These are phyloP conservation scores for Verasper variegatus DNA, from an alignment of 2,113 vertebrate species.

Conservation along the genomic window DNA sequence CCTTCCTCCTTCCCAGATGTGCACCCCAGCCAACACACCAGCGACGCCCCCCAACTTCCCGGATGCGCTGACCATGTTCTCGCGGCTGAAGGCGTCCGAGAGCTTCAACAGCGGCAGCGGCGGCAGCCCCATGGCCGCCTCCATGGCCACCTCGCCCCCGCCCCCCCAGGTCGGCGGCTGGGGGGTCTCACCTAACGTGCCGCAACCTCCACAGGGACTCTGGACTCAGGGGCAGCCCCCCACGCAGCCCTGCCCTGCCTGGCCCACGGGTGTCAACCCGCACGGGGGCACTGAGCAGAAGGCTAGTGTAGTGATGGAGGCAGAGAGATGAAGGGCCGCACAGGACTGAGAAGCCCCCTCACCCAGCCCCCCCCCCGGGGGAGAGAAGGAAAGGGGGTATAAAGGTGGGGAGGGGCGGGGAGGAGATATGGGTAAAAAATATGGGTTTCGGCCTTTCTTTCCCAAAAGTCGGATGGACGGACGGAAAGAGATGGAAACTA, in stretches of 20 bases:
- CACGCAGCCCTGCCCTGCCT: conserved; percentile 85
- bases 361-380: background rate
- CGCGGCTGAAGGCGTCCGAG: conserved; percentile 95
- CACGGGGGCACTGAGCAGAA: conserved; percentile 89
- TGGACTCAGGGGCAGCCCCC: conserved; percentile 89
- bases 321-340: conserved; percentile 92
- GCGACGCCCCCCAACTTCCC: conserved; percentile 98
- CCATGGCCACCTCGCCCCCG: conserved; percentile 90
- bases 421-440: conserved; percentile 26
- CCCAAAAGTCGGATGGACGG: conserved; percentile 26
- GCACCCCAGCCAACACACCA: conserved; percentile 97
- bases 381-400: conserved; percentile 4
- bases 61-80: conserved; percentile 96
- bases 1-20: conserved; percentile 86
- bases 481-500: conserved; percentile 65
- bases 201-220: conserved; percentile 84
- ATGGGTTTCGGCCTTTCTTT: conserved; percentile 57
- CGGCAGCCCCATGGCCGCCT: conserved; percentile 84
- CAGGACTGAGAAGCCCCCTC: conserved; percentile 46
- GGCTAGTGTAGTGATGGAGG: conserved; percentile 94
- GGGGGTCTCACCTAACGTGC: conserved; percentile 80
- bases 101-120: conserved; percentile 88
- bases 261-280: conserved; percentile 84
- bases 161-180: conserved; percentile 85
- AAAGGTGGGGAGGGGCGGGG: conserved; percentile 16